Base-by-base conservation (phyloP, 2,797 vertebrate species). In the Lepus townsendii region DNA sequence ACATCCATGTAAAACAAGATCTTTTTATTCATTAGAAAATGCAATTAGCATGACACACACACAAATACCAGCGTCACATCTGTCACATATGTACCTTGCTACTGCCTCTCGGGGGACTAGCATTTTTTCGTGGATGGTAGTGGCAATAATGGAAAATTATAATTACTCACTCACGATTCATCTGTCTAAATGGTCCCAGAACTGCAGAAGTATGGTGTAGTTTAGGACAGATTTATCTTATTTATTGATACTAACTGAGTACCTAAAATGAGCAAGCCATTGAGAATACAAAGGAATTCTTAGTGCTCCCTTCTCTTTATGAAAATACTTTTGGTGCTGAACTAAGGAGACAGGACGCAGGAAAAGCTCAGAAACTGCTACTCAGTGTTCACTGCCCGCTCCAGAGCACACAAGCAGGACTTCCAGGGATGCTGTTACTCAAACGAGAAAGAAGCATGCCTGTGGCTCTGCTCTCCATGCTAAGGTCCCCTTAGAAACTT, bases 11-110 rank as follows among this genome's bases (percentile, higher is more conserved):
- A 63, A 82, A 92, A 26, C 62, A 50, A 32, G 38, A 84, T 71
- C 19, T 47, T 77, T 77, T 66, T 35, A 57, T 65, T 73, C 47
- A 47, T 50, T 83, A 87, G 72, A 93, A 75, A 80, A 76, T n/a
- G 14, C 32, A 65, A 57, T 5, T 42, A 83, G 32, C 17, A 4
- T 57, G 14, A 24, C 54, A 87, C 22, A 47, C 32, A 82, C 24
- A 90, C 17, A 71, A 57, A n/a, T 26, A n/a, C 30, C 35, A 77
- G 9, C 30, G 65, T 78, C 17, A 4, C 27, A 30, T 54, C 32
- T n/a, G 30, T 57, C 69, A 84, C 32, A 66, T 71, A 12, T 57
- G 42, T 35, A 24, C 26, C 71, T 77, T 88, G 47, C n/a, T 68
- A 50, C 32, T 83, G 32, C 4, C 9, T 52, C 12, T 7, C 30